A percentile compares a stretch with the other conserved stretches of the same genome.
These are phyloP conservation scores for Thamnophis sirtalis DNA, from an alignment of 2,113 vertebrate genomes.

Conservation along the genomic window DNA sequence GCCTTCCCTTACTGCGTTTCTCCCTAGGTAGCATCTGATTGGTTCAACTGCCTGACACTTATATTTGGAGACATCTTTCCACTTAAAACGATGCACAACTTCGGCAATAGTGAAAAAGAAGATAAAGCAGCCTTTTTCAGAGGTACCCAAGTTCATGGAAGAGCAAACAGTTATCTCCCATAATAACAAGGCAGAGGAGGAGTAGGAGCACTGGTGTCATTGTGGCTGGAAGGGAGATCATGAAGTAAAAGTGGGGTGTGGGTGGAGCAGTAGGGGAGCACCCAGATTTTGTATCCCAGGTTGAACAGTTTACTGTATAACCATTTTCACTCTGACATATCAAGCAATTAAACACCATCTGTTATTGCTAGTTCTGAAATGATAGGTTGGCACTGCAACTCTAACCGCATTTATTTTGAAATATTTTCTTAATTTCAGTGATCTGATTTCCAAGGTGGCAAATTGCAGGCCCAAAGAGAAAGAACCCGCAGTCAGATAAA, in stretches of 20 bases:
- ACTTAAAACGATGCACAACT: neutral
- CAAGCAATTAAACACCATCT: neutral
- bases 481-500: conserved; percentile 40
- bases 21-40: neutral
- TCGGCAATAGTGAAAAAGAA: neutral
- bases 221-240: neutral
- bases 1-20: neutral
- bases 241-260: neutral
- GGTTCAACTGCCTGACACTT: neutral
- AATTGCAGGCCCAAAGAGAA: conserved; percentile 44
- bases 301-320: conserved; percentile 7
- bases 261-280: neutral
- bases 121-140: neutral
- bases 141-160: neutral
- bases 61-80: neutral
- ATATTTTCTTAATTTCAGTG: neutral
- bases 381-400: conserved; percentile 9
- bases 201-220: neutral
- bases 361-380: conserved; percentile 9
- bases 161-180: neutral
- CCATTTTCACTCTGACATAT: neutral
- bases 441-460: neutral
- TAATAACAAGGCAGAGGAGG: neutral
- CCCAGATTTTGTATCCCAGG: neutral
- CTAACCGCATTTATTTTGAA: conserved; percentile 14